A percentile compares a stretch with the other conserved stretches of the same genome.
These are phyloP conservation scores for Diorhabda sublineata DNA, from an alignment of 1,140 invertebrate genomes.

Conservation along the genomic window DNA sequence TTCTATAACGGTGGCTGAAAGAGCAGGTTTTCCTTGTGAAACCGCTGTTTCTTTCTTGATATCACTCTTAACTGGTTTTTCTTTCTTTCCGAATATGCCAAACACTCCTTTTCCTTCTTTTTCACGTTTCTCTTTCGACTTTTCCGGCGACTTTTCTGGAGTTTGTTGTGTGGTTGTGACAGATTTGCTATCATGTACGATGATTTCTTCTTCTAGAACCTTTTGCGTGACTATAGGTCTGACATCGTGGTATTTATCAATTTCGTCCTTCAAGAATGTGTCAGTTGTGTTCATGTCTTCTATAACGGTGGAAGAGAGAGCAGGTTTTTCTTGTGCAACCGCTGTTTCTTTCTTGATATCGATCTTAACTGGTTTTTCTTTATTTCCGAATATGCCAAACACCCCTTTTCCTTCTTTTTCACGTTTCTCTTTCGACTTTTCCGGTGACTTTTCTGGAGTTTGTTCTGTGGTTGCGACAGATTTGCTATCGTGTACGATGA, in stretches of 20 bases:
- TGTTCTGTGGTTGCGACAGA: background rate
- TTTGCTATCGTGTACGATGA: background rate
- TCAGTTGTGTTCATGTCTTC: conserved; percentile 19
- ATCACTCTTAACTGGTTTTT: background rate
- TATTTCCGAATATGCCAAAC: conserved; percentile 23
- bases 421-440: background rate
- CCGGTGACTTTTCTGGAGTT: background rate
- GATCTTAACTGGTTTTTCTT: conserved; percentile 5
- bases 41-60: conserved; percentile 1
- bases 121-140: conserved; percentile 5
- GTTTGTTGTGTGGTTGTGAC: background rate
- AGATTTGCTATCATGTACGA: background rate
- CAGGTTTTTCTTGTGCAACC: background rate
- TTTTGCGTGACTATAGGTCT: background rate
- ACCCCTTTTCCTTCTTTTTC: conserved; percentile 16
- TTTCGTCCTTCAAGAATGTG: conserved; percentile 28
- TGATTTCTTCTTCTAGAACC: background rate
- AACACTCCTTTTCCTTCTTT: conserved; percentile 20
- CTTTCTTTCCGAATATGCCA: conserved; percentile 16
- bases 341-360: conserved; percentile 6
- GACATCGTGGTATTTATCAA: conserved; percentile 24
- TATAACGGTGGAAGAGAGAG: conserved; percentile 15
- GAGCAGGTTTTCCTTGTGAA: conserved; percentile 17
- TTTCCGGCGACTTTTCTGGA: background rate
- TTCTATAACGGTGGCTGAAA: conserved; percentile 30